phyloP scores from a whole-genome alignment of 2,888 invertebrate genomes.

The Petrolisthes manimaculis region DNA sequence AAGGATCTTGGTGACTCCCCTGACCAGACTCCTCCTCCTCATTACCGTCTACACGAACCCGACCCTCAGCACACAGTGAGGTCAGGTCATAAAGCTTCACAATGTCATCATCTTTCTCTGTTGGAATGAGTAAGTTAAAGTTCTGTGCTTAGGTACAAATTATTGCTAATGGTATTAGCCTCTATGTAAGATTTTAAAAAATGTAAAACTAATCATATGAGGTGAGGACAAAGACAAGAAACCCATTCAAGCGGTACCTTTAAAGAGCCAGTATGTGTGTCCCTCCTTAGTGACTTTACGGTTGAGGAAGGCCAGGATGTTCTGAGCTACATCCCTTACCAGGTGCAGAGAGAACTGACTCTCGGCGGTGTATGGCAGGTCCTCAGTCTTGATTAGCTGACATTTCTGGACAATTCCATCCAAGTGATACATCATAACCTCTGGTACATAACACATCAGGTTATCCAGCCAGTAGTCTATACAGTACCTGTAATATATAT shows the following conservation, averaged over 20 bases:
- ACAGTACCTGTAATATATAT: slow-evolving; percentile 69
- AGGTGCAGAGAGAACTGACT: slow-evolving; percentile 89
- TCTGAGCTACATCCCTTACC: slow-evolving; percentile 92
- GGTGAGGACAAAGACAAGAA: background rate
- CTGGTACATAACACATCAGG: slow-evolving; percentile 96
- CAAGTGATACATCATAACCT: slow-evolving; percentile 94
- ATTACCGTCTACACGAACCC: slow-evolving; percentile 38
- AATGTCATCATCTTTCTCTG: slow-evolving; percentile 85
- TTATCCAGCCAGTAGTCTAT: slow-evolving; percentile 97
- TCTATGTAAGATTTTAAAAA: background rate
- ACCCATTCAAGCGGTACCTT: slow-evolving; percentile 74
- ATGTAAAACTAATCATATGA: background rate
- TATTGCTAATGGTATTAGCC: background rate
- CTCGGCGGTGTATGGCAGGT: slow-evolving; percentile 86
- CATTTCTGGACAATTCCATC: slow-evolving; percentile 78
- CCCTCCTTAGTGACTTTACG: slow-evolving; percentile 94
- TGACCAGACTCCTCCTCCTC: slow-evolving; percentile 33
- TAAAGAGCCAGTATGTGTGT: slow-evolving; percentile 97
- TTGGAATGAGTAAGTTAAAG: background rate
- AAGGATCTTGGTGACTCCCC: slow-evolving; percentile 49
- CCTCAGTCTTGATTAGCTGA: slow-evolving; percentile 94
- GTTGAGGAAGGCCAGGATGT: slow-evolving; percentile 91
- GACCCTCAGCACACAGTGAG: slow-evolving; percentile 79
- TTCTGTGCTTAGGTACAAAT: background rate
- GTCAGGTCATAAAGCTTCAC: slow-evolving; percentile 94